Evolutionary conservation across 2,888 invertebrate genomes (phyloP).

Genomic region (Tridacna crocea): DNA sequence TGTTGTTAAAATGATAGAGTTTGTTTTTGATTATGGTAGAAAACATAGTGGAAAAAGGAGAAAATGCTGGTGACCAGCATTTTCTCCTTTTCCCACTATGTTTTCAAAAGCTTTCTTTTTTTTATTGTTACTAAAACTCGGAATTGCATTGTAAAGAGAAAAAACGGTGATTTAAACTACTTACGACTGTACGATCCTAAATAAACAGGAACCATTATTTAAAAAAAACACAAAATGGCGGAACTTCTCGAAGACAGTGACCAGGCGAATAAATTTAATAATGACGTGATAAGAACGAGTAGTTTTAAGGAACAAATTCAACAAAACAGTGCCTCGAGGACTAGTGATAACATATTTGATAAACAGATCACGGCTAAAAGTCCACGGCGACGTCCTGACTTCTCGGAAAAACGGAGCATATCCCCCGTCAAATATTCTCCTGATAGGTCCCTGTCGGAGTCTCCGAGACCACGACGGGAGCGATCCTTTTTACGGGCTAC

Average conservation of each 20-base stretch:
- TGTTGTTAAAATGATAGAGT: too few relatives aligned
- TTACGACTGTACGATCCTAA: background rate
- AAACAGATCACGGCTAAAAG: background rate
- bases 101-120: background rate
- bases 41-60: too few relatives aligned
- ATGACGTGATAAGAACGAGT: constrained; percentile 35
- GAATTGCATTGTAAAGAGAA: background rate
- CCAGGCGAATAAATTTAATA: constrained; percentile 8
- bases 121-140: background rate
- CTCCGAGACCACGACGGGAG: constrained; percentile 43
- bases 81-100: background rate
- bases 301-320: constrained; percentile 52
- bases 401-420: constrained; percentile 12
- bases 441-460: constrained; percentile 11
- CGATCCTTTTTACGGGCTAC: constrained; percentile 52
- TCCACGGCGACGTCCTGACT: constrained; percentile 10
- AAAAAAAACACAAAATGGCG: constrained; percentile 10
- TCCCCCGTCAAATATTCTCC: constrained; percentile 42
- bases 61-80: background rate
- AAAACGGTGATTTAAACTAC: constrained; percentile 22
- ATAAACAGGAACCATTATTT: constrained; percentile 14
- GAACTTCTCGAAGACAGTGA: constrained; percentile 8
- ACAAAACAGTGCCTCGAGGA: constrained; percentile 27
- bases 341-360: constrained; percentile 14
- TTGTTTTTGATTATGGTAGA: too few relatives aligned